Evolutionary conservation across 2,888 invertebrate genomes (phyloP), one percentile per base, ranked within the genome.

Genomic region (Acanthosoma haemorrhoidale): DNA sequence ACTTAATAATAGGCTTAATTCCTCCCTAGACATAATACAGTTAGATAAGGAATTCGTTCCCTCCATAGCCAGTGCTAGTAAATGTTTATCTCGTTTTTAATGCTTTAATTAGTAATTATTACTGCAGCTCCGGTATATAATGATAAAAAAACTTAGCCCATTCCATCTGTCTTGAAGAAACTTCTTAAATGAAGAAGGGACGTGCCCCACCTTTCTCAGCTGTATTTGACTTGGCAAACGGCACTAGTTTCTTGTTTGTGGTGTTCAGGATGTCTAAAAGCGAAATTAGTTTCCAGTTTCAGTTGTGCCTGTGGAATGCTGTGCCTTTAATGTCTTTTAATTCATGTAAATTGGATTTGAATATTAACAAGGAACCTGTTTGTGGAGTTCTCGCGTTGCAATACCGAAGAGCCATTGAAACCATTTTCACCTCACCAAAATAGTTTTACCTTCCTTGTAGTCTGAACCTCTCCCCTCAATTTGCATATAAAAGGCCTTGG

Each of bases 291-390:
- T 41, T 64, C 39, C 41, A 41, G 64, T 64, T 64, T 64, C 39
- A 64, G 39, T n/a, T 36, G 64, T 39, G 25, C 9, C 29, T 29
- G 29, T 13, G 64, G 64, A 64, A 64, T 39, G 64, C 15, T n/a
- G n/a, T n/a, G 13, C 64, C 64, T 64, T 64, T 64, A 64, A 64
- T 64, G 64, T 64, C 36, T 64, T 64, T 64, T 39, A 64, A 64
- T 64, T 64, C 64, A 64, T 64, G 64, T 64, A 64, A 64, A 64
- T 64, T 64, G 64, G 64, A 29, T 64, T 64, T 64, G 64, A 64
- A 64, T 64, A 64, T 41, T 64, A 64, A 64, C 25, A 15, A 64
- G 64, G 39, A 16, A 21, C 8, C 21, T 64, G 64, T 64, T 64
- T 64, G 64, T 11, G 8, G 38, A 36, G 38, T 13, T 15, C 8